Base-by-base conservation (phyloP, 1,140 invertebrate species). In the Lepidurus couesii region DNA sequence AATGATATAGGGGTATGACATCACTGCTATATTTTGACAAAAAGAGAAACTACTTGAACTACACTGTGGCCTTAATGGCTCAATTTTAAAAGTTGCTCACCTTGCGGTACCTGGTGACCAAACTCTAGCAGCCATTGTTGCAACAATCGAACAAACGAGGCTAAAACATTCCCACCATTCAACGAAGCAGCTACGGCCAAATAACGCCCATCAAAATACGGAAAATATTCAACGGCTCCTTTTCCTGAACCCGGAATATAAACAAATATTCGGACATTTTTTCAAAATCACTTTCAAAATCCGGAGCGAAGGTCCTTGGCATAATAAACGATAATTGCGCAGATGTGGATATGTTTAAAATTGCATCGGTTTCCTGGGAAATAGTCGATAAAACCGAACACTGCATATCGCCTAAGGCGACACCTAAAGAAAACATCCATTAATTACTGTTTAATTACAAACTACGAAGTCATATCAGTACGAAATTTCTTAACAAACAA, bases 261-360 rank as follows among this genome's bases (percentile, higher is more conserved):
- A 11, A 77, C 21, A 44, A 53, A 16, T 45, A 77, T 26, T 77
- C 43, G 21, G 9, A 77, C 44, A 74, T 10, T 74, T 16, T 73
- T 45, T n/a, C 6, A 47, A 21, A 45, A 77, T 34, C 53, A 45
- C 45, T 65, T 65, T 65, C 53, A 65, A 26, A 53, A 76, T 77
- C 45, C 7, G 80, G 81, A 6, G 78, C 74, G 76, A 82, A 82
- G 44, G 78, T 82, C 44, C 81, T 78, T 16, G 84, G 83, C 80
- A 90, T 89, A n/a, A 92, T 87, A 83, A 93, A 92, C 7, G 91
- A 90, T 65, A 96, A 84, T 84, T 96, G 95, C 44, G 93, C 92
- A 42, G 93, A 95, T 13, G 95, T 96, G 43, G 94, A 94, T 82
- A 96, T 92, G 84, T 96, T 96, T 73, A 96, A 84, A 42, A 95